These are phyloP conservation scores for Trissolcus brochymenae DNA, from an alignment of 2,888 invertebrate genomes.

Conservation along the genomic window DNA sequence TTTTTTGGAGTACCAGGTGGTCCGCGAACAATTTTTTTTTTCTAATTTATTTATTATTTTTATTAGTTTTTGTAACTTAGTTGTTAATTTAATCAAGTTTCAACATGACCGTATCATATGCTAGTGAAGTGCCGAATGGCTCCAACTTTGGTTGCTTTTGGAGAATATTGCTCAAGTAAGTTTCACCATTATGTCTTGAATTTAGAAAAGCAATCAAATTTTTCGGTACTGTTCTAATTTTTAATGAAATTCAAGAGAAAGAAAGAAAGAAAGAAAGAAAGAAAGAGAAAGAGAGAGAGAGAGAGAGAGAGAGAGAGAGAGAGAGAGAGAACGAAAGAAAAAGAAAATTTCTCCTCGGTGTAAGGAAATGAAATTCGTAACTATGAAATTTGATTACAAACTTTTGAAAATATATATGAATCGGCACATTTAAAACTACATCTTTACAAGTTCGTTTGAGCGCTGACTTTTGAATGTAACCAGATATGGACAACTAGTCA, in stretches of 20 bases:
- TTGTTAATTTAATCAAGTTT: constrained; percentile 11
- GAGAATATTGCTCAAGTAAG: constrained; percentile 92
- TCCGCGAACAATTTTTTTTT: constrained; percentile 16
- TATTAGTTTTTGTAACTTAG: constrained; percentile 19
- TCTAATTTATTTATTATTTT: constrained; percentile 11
- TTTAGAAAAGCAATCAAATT: not conserved
- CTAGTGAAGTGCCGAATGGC: constrained; percentile 93
- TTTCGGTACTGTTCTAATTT: too few relatives aligned
- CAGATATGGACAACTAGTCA: constrained; percentile 21
- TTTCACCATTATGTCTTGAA: constrained; percentile 22
- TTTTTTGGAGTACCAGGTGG: not conserved
- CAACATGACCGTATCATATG: constrained; percentile 91
- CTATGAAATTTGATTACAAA: too few relatives aligned
- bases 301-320: too few relatives aligned
- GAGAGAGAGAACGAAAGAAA: too few relatives aligned
- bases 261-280: too few relatives aligned
- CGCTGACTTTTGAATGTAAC: constrained; percentile 18
- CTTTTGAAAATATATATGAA: not conserved
- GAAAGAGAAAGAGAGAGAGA: too few relatives aligned
- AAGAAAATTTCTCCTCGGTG: too few relatives aligned
- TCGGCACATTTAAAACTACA: not conserved
- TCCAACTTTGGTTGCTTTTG: constrained; percentile 95
- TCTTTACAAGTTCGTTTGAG: constrained; percentile 1
- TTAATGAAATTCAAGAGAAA: too few relatives aligned
- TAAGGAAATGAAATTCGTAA: too few relatives aligned